phyloP scores from a whole-genome alignment of 2,113 vertebrate genomes.

The Sitta europaea region DNA sequence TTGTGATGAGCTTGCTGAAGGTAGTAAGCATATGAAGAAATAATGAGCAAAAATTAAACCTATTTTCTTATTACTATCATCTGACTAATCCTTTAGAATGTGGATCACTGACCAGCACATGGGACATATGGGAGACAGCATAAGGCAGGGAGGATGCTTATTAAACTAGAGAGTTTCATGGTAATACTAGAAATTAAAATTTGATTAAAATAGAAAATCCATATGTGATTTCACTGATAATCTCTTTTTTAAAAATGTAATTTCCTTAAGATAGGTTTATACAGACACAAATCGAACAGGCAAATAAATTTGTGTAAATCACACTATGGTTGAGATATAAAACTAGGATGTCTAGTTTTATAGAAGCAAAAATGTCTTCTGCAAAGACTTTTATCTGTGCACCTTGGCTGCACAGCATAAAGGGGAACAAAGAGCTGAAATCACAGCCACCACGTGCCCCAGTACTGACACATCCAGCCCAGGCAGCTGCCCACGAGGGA shows the following conservation, averaged over 20 bases:
- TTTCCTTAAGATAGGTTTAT: neutral
- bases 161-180: neutral
- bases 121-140: neutral
- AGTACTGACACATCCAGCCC: neutral
- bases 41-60: conserved; percentile 5
- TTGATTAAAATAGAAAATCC: neutral
- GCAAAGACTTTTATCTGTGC: neutral
- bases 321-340: neutral
- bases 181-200: neutral
- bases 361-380: neutral
- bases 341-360: neutral
- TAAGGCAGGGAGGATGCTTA: neutral
- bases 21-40: neutral
- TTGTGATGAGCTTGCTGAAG: neutral
- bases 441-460: neutral
- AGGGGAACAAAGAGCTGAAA: neutral
- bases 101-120: neutral
- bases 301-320: neutral
- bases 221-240: neutral
- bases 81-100: neutral
- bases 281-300: neutral
- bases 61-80: neutral
- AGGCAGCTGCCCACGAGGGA: neutral
- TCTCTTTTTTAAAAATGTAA: neutral
- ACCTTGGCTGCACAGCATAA: neutral